Evolutionary conservation across 2,113 vertebrate species (phyloP), one percentile per base, ranked within the genome.

Genomic region (Galeopterus variegatus): DNA sequence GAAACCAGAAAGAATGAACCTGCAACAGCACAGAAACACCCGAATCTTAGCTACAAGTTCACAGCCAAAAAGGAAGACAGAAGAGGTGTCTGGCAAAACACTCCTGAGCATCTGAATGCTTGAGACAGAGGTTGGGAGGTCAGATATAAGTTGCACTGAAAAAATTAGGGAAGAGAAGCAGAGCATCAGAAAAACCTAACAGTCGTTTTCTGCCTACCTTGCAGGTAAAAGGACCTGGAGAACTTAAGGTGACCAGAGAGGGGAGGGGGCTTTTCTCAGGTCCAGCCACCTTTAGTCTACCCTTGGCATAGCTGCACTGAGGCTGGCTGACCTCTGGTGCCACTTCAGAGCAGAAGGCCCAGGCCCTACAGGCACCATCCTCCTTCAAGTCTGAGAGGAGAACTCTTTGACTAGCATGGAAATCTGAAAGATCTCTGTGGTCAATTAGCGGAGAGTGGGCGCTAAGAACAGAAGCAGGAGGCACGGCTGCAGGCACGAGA

Each of bases 281-380:
- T 21, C 64, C 12, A 18, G 21, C 14, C 15, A 8, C 28, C 21
- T 28, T 11, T 18, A n/a, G 24, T 0, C 5, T 17, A 13, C 48
- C 54, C 60, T 76, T 3, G 7, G 3, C 4, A 5, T 8, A 36
- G 26, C 8, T 31, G 41, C 18, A 8, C 0, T 5, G 7, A 48
- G 13, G 50, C 5, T 14, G 33, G 18, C 62, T 36, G 52, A 8
- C 9, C 0, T 0, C 36, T 54, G 14, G 41, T 10, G 1, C 33
- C 52, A 26, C 23, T 6, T n/a, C 19, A 58, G 50, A 72, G 33
- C 3, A 12, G 13, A 33, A 75, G 8, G n/a, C 33, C 33, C n/a
- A 15, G 2, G 48, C 67, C 80, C 58, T 6, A 3, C 1, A 21
- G 21, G 33, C 11, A 11, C 5, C 62, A 18, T 36, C n/a, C 8